These are phyloP conservation scores for Patella vulgata DNA, from an alignment of 1,140 invertebrate species.

Conservation along the genomic window DNA sequence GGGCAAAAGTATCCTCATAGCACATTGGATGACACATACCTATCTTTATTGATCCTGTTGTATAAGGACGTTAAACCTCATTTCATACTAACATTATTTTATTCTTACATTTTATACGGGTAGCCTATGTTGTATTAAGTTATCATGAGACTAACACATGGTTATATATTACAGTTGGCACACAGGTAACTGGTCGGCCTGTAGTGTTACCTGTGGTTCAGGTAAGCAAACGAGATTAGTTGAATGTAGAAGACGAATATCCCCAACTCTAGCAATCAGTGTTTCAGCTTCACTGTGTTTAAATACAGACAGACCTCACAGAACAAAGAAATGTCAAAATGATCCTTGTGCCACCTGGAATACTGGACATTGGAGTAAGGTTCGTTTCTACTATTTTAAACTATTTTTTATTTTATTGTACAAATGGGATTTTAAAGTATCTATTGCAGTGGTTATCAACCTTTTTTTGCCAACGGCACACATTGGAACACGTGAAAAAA, in stretches of 20 bases:
- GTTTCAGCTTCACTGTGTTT: slow-evolving; percentile 65
- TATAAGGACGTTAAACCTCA: too few species aligned
- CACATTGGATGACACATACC: too few species aligned
- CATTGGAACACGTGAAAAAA: too few species aligned
- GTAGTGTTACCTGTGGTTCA: slow-evolving; percentile 69
- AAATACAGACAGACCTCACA: slow-evolving; percentile 70
- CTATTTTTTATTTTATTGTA: background rate
- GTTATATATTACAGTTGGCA: slow-evolving; percentile 54
- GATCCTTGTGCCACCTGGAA: slow-evolving; percentile 78
- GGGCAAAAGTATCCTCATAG: too few species aligned
- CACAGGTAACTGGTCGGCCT: slow-evolving; percentile 60
- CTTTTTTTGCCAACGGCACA: too few species aligned
- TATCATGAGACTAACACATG: too few species aligned
- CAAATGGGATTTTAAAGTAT: too few species aligned
- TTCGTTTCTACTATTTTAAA: slow-evolving; percentile 38
- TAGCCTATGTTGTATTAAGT: too few species aligned
- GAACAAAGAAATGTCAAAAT: slow-evolving; percentile 73
- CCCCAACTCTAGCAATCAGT: slow-evolving; percentile 32
- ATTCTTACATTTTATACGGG: too few species aligned
- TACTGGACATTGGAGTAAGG: slow-evolving; percentile 75
- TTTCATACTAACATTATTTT: too few species aligned
- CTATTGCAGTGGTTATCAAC: too few species aligned
- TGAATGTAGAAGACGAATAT: slow-evolving; percentile 59
- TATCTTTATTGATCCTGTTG: too few species aligned
- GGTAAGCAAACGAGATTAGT: slow-evolving; percentile 67